Evolutionary conservation across 2,113 vertebrate species (phyloP), one percentile per base, ranked within the genome.

Genomic region (Eolophus roseicapilla): DNA sequence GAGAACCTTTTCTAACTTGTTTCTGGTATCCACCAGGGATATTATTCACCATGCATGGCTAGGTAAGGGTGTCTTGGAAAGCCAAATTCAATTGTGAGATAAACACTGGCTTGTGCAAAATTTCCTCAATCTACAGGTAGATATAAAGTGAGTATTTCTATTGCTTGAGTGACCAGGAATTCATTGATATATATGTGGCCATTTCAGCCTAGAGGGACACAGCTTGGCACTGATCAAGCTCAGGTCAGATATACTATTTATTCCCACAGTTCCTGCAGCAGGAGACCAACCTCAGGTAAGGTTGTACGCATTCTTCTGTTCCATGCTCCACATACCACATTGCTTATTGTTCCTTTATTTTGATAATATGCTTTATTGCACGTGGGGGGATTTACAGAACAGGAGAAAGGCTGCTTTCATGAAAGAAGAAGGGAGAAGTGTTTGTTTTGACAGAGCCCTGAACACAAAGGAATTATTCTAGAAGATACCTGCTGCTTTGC

Each of bases 381-480:
- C 5, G 3, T 13, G 28, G 13, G 8, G 8, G 33, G 18, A 15
- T 29, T 69, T 15, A 19, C 16, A 44, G 70, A 75, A n/a, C 31
- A 23, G 65, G n/a, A 63, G 21, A 59, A 82, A 64, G 24, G 11
- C 2, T 50, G 13, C 3, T 4, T 62, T 77, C 65, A 10, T 11
- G 44, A 64, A 8, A 83, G 2, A 25, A 69, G 47, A 64, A n/a
- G 1, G 12, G 5, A 62, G 13, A 63, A 70, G 7, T 3, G 4
- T 35, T 74, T 84, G 5, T 10, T 78, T 49, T 67, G 86, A 11
- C 46, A 78, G 18, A 64, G 8, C 2, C 29, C 24, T 67, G 20
- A 67, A 49, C 19, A 29, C 17, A 17, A 29, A 9, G 0, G 0
- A 43, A 8, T 29, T 86, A 2, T 16, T 75, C 15, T 17, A 6